phyloP scores from a whole-genome alignment of 2,888 invertebrate genomes.

The Agelastica alni region DNA sequence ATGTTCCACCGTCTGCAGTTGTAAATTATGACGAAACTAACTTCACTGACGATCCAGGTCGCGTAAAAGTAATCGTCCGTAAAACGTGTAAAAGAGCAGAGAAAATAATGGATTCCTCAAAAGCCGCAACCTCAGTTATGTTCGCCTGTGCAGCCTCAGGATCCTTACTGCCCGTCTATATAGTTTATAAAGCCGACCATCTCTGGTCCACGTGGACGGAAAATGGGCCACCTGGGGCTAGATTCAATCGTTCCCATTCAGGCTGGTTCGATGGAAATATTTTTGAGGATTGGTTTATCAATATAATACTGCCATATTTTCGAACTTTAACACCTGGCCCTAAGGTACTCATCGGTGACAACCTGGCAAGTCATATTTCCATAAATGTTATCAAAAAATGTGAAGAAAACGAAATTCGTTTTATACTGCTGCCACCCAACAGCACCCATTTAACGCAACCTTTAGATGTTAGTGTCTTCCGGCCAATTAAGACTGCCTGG shows the following conservation, averaged over 20 bases:
- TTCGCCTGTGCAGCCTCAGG: constrained; percentile 19
- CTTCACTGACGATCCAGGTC: constrained; percentile 31
- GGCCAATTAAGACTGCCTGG: constrained; percentile 11
- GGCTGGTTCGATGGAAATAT: constrained; percentile 32
- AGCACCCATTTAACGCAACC: no score
- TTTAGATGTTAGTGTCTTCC: constrained; percentile 8
- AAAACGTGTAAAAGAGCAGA: constrained; percentile 8
- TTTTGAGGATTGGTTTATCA: no score
- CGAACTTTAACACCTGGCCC: no score
- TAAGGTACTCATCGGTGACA: no score
- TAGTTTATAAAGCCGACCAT: constrained; percentile 30
- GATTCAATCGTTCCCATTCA: constrained; percentile 26
- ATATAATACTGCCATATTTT: no score
- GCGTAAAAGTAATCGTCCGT: constrained; percentile 27
- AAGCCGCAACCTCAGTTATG: constrained; percentile 15
- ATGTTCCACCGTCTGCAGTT: constrained; percentile 8
- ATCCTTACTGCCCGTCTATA: constrained; percentile 19
- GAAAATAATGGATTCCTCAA: constrained; percentile 13
- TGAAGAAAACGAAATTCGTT: constrained; percentile 25
- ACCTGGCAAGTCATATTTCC: constrained; percentile 6
- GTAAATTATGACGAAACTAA: constrained; percentile 33
- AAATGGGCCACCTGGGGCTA: constrained; percentile 19
- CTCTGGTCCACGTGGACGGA: constrained; percentile 31
- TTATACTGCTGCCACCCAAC: constrained; percentile 22
- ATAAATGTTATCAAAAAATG: constrained; percentile 7